phyloP scores from a whole-genome alignment of 1,140 invertebrate genomes.

The Drosophila nebulosa region DNA sequence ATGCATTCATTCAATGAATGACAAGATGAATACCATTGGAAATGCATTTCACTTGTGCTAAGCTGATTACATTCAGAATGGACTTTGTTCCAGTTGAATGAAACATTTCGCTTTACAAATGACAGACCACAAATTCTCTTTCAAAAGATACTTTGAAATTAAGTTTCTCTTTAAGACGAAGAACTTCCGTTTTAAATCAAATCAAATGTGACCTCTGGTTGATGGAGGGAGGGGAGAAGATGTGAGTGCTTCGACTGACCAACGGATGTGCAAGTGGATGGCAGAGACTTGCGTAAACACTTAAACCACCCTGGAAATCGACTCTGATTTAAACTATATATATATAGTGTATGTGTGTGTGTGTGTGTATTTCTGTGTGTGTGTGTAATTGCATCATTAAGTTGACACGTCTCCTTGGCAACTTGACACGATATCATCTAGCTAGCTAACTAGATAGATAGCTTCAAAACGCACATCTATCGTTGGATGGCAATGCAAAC shows the following conservation, averaged over 20 bases:
- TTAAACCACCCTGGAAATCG: background rate
- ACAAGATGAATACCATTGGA: background rate
- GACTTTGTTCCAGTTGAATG: background rate
- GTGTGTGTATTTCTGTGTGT: constrained; percentile 12
- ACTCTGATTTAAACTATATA: background rate
- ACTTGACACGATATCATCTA: constrained; percentile 51
- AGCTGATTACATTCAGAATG: constrained; percentile 1
- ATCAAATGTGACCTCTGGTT: constrained; percentile 17
- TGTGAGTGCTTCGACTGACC: background rate
- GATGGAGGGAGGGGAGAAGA: constrained; percentile 10
- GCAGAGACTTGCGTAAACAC: background rate
- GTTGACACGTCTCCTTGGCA: constrained; percentile 34
- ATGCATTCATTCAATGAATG: background rate
- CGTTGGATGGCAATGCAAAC: constrained; percentile 19
- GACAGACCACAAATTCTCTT: background rate
- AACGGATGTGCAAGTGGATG: constrained; percentile 3
- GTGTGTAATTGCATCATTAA: constrained; percentile 62
- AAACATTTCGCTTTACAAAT: background rate
- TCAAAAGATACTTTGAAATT: background rate
- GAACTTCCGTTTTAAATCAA: constrained; percentile 19
- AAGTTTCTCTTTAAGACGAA: background rate
- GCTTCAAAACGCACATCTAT: background rate
- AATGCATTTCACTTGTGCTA: background rate
- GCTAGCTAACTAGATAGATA: background rate
- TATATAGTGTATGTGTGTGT: background rate